Base-by-base conservation (phyloP, 2,888 invertebrate genomes). In the Tribolium freemani region DNA sequence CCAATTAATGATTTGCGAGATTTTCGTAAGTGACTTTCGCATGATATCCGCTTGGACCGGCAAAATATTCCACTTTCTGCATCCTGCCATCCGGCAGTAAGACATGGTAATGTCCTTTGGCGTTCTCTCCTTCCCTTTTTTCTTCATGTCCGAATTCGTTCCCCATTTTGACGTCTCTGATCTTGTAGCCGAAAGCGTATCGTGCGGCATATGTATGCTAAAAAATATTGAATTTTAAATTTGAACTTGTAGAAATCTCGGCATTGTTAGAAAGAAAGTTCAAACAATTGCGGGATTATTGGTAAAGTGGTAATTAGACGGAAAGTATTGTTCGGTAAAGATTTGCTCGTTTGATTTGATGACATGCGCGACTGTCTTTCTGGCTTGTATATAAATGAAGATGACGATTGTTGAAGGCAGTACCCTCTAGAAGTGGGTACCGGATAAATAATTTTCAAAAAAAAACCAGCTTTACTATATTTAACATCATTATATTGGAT, bases 121-220 rank as follows among this genome's bases (percentile, higher is more conserved):
- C 90, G 53, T 89, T 89, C 75, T 91, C 90, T 8, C 92, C 93
- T 73, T 90, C 89, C 76, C 91, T 90, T 50, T 90, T 89, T 85
- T 95, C 94, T 72, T 90, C 90, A 84, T 95, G 94, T 5, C 94
- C 93, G 83, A 92, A 95, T 83, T 93, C 92, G 82, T 92, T 94
- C 60, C 93, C 93, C 73, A 90, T 90, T 78, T 91, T 87, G 72
- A 89, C 89, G 85, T 95, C 94, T 67, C 90, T 89, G 3, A 95
- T 93, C 72, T 91, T 87, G 87, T 94, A 94, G 1, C 94, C 89
- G 78, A 89, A 90, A 54, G 88, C 87, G 80, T 90, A 90, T 69
- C 86, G 83, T 3, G 86, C 81, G 2, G 86, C 86, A 61, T 87
- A 86, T 71, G 85, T 83, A 13, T 82, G 64, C 84, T 85, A 76